Conservation (phyloP, 2,113 vertebrate species). For the Grantiella picta region DNA sequence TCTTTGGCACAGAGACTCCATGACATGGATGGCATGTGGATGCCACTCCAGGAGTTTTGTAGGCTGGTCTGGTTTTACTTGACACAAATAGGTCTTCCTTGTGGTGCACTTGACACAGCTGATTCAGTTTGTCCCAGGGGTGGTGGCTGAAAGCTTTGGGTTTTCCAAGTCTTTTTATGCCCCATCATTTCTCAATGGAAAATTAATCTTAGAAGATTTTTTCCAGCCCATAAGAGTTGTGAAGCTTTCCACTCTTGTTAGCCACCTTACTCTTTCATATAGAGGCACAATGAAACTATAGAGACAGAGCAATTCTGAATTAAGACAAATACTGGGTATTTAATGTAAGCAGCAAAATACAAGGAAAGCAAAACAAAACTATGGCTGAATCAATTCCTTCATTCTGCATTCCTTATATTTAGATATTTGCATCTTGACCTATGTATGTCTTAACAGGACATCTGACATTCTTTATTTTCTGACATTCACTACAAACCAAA, state of each 20-base stretch:
- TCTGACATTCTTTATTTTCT: neutral
- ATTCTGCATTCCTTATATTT: neutral
- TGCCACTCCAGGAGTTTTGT: neutral
- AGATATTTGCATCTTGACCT: neutral
- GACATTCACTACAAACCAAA: neutral
- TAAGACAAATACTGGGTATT: neutral
- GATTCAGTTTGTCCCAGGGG: neutral
- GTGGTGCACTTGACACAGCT: neutral
- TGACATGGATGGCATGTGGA: fast-evolving
- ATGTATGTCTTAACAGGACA: neutral
- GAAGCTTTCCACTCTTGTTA: neutral
- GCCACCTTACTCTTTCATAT: neutral
- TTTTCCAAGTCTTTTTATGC: neutral
- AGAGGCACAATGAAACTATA: neutral
- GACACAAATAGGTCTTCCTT: neutral
- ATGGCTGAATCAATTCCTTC: neutral
- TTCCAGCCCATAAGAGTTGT: neutral
- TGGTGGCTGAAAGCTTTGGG: neutral
- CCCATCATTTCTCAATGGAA: neutral
- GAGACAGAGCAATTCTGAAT: neutral
- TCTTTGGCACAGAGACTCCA: neutral
- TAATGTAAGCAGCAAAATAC: neutral
- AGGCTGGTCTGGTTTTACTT: neutral
- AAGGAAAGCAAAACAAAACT: neutral
- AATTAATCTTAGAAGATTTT: neutral